phyloP scores from a whole-genome alignment of 2,888 invertebrate genomes.

The Frankliniella intonsa region DNA sequence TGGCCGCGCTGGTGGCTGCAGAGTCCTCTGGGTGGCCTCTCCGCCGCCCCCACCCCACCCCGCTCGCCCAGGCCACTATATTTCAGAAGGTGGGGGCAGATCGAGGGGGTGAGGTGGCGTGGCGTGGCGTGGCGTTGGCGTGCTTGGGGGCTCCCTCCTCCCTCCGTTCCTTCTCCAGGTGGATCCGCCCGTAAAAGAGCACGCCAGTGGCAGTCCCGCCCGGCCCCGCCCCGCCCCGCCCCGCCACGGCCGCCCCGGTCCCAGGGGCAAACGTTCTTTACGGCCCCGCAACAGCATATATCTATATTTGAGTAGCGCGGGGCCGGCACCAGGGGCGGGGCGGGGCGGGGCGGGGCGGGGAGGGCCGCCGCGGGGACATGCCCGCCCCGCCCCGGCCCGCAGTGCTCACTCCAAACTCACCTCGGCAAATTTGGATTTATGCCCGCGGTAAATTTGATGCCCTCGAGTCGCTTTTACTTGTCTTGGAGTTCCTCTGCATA shows the following conservation, averaged over 20 bases:
- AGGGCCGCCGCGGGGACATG: not conserved
- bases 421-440: slow-evolving; percentile 19
- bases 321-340: not conserved
- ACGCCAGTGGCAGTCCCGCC: not conserved
- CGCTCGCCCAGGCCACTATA: not conserved
- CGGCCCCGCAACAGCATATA: slow-evolving; percentile 17
- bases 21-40: not conserved
- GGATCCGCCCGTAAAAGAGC: slow-evolving; percentile 3
- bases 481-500: not conserved
- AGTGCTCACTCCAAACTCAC: not conserved
- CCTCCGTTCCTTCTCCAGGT: not conserved
- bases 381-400: not conserved
- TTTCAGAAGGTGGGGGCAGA: not conserved
- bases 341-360: not conserved
- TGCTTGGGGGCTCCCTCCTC: not conserved
- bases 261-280: slow-evolving; percentile 21
- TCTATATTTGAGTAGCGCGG: slow-evolving; percentile 25
- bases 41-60: not conserved
- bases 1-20: not conserved
- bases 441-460: not conserved
- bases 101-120: not conserved
- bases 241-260: not conserved
- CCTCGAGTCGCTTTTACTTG: slow-evolving; percentile 7
- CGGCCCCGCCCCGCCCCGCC: not conserved
- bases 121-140: too few relatives aligned